Evolutionary conservation across 2,888 invertebrate species (phyloP).

Genomic region (Apodemia mormo): DNA sequence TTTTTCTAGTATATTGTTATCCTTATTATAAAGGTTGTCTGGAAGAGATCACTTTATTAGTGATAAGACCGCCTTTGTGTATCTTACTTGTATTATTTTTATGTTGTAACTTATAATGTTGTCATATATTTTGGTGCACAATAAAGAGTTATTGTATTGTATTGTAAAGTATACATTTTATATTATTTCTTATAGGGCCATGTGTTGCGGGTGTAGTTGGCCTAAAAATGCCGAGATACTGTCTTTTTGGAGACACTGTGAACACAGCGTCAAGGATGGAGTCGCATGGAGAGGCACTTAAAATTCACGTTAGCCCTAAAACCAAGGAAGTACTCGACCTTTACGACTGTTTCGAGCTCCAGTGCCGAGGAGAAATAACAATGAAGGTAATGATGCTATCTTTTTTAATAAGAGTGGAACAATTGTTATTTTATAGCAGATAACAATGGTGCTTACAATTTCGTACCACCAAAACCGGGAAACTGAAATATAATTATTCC

Average conservation of each 20-base stretch:
- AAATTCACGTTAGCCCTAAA: slow-evolving; percentile 94
- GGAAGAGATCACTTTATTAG: no score
- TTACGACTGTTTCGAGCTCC: slow-evolving; percentile 92
- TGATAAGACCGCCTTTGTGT: no score
- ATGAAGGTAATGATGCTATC: slow-evolving; percentile 87
- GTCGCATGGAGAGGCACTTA: slow-evolving; percentile 93
- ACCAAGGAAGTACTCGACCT: slow-evolving; percentile 93
- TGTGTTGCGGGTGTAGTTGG: slow-evolving; percentile 96
- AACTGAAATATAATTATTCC: not conserved
- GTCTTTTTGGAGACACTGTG: slow-evolving; percentile 95
- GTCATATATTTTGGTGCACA: no score
- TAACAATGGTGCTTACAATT: not conserved
- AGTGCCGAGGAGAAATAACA: slow-evolving; percentile 92
- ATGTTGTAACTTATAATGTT: no score
- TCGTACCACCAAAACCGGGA: not conserved
- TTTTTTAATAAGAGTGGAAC: not conserved
- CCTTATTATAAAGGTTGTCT: no score
- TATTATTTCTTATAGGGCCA: slow-evolving; percentile 73
- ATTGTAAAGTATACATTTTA: not conserved
- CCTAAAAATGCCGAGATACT: slow-evolving; percentile 96
- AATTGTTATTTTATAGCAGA: slow-evolving; percentile 1
- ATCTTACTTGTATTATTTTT: no score
- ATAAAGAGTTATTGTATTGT: no score
- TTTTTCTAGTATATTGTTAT: no score
- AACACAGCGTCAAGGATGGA: slow-evolving; percentile 96